phyloP scores from a whole-genome alignment of 2,113 vertebrate genomes.

The Phocoena sinus region DNA sequence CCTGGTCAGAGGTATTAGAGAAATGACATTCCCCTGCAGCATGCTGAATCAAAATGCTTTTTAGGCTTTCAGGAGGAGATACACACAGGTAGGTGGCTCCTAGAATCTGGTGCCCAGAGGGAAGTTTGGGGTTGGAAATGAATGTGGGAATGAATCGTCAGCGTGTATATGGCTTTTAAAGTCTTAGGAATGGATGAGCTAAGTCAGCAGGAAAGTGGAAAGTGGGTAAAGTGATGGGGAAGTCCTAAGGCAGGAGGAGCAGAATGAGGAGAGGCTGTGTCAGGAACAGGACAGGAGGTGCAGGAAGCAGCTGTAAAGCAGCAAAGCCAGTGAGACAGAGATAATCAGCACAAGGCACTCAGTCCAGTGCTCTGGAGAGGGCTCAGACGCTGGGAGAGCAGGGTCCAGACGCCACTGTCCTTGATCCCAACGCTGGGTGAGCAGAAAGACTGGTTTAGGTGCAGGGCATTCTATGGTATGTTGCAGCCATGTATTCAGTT shows the following conservation, averaged over 20 bases:
- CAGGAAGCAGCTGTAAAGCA: accelerated
- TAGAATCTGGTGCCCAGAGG: neutral
- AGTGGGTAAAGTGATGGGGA: no score
- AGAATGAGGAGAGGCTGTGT: neutral
- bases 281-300: neutral
- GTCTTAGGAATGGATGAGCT: neutral
- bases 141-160: neutral
- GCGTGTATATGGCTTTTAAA: neutral
- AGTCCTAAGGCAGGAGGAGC: neutral
- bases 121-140: neutral
- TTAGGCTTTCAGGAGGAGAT: neutral
- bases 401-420: accelerated
- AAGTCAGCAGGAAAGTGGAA: neutral
- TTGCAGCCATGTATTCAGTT: accelerated
- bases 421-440: accelerated
- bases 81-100: neutral
- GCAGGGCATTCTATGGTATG: accelerated
- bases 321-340: accelerated
- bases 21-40: neutral
- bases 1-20: neutral
- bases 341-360: accelerated
- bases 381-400: accelerated
- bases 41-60: neutral
- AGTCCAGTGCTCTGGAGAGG: accelerated
- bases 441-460: accelerated